Evolutionary conservation across 2,797 vertebrate species (phyloP).

Genomic region (Hoplostethus atlanticus): DNA sequence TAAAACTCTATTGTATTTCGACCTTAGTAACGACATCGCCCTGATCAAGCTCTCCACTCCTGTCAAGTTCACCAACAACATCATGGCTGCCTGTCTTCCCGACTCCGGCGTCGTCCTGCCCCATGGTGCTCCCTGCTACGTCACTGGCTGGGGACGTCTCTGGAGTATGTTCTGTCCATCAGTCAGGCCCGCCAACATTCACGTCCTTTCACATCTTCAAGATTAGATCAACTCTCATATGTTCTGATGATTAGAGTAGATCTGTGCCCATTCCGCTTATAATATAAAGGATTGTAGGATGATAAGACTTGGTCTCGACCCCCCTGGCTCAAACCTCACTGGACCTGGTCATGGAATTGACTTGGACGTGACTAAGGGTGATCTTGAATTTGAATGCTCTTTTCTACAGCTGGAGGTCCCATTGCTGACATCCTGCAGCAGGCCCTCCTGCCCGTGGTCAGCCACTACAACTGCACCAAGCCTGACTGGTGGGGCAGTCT

Average conservation of each 20-base stretch:
- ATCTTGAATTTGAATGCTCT: neutral
- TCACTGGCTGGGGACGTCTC: constrained; percentile 93
- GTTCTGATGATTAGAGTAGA: neutral
- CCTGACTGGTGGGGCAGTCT: constrained; percentile 88
- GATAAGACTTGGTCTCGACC: neutral
- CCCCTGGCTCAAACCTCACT: no score
- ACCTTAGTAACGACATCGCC: constrained; percentile 88
- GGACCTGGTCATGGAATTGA: no score
- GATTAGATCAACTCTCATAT: neutral
- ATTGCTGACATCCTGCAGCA: constrained; percentile 89
- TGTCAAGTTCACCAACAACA: constrained; percentile 70
- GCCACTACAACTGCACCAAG: constrained; percentile 79
- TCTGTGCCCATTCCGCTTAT: no score
- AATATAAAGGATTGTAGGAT: no score
- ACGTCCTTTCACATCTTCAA: neutral
- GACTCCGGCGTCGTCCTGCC: constrained; percentile 67
- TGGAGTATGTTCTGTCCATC: constrained; percentile 76
- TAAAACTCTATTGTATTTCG: neutral
- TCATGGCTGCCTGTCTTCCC: constrained; percentile 88
- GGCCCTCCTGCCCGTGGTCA: constrained; percentile 89
- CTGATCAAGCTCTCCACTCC: constrained; percentile 88
- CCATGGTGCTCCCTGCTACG: constrained; percentile 82
- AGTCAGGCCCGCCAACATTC: neutral
- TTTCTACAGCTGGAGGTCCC: constrained; percentile 87
- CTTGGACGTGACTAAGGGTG: neutral